These are phyloP conservation scores for Polietes domitor DNA, from an alignment of 2,888 invertebrate genomes.

Conservation along the genomic window DNA sequence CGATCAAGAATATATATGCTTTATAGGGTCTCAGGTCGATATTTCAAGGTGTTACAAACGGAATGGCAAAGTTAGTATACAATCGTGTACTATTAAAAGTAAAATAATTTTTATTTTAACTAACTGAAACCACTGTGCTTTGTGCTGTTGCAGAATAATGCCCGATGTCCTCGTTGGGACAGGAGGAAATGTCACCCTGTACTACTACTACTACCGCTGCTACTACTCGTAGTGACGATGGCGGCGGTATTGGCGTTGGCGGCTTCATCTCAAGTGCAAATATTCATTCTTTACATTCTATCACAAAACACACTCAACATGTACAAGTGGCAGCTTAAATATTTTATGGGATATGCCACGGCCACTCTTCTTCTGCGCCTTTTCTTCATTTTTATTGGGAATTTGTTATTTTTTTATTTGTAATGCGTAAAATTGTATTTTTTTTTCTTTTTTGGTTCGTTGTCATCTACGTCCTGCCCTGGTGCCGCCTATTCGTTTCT, in stretches of 20 bases:
- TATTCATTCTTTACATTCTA: conserved; percentile 27
- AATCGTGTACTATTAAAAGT: too few relatives aligned
- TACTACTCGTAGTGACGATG: too few relatives aligned
- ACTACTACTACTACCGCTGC: too few relatives aligned
- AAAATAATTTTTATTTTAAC: too few relatives aligned
- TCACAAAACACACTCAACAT: conserved; percentile 2
- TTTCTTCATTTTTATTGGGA: conserved; percentile 7
- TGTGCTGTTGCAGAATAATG: too few relatives aligned
- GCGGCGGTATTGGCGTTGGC: not conserved
- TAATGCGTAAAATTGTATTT: conserved; percentile 19
- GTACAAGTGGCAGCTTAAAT: conserved; percentile 24
- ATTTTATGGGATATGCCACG: conserved; percentile 2
- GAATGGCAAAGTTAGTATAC: too few relatives aligned
- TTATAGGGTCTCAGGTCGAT: too few relatives aligned
- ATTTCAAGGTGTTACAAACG: too few relatives aligned
- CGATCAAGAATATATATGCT: too few relatives aligned
- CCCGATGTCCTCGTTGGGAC: too few relatives aligned
- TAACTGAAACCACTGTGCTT: too few relatives aligned
- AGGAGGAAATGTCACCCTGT: too few relatives aligned
- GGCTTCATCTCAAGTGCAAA: not conserved
- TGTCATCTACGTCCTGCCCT: not conserved
- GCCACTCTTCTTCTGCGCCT: not conserved
- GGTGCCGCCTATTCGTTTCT: not conserved
- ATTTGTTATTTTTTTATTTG: not conserved
- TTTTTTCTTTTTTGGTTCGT: not conserved